A percentile compares a stretch with the other conserved stretches of the same genome.
These are phyloP conservation scores for Caenorhabditis brenneri DNA, from an alignment of 1,140 invertebrate genomes.

Conservation along the genomic window DNA sequence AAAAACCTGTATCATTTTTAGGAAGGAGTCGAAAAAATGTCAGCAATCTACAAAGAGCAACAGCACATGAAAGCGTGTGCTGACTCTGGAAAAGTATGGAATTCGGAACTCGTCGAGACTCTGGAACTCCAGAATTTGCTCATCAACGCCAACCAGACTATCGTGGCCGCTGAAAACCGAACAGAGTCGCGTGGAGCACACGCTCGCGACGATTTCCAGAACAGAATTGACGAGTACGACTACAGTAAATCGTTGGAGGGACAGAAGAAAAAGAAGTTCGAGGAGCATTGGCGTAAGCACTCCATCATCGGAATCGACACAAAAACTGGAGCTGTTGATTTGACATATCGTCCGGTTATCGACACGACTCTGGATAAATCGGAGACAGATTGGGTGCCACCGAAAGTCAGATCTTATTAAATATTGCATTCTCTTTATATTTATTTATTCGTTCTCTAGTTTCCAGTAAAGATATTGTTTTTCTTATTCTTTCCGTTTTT, in stretches of 20 bases:
- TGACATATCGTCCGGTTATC: slow-evolving; percentile 89
- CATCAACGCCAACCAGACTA: slow-evolving; percentile 89
- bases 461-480: not conserved
- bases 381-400: slow-evolving; percentile 85
- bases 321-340: slow-evolving; percentile 79
- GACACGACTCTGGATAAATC: slow-evolving; percentile 84
- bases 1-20: slow-evolving; percentile 61
- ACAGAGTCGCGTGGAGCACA: slow-evolving; percentile 98
- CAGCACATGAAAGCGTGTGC: slow-evolving; percentile 71
- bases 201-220: slow-evolving; percentile 91
- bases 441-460: not conserved
- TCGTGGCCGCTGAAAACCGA: slow-evolving; percentile 86
- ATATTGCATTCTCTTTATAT: not conserved
- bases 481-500: not conserved
- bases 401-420: slow-evolving; percentile 86
- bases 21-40: slow-evolving; percentile 73
- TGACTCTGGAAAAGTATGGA: slow-evolving; percentile 80
- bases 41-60: slow-evolving; percentile 63
- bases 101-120: slow-evolving; percentile 93
- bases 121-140: slow-evolving; percentile 96
- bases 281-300: slow-evolving; percentile 94
- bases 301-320: slow-evolving; percentile 81
- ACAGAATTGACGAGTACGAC: slow-evolving; percentile 88
- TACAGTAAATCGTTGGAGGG: slow-evolving; percentile 87
- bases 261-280: slow-evolving; percentile 78